Evolutionary conservation across 2,797 vertebrate species (phyloP).

Genomic region (Parauchenoglanis ngamensis): DNA sequence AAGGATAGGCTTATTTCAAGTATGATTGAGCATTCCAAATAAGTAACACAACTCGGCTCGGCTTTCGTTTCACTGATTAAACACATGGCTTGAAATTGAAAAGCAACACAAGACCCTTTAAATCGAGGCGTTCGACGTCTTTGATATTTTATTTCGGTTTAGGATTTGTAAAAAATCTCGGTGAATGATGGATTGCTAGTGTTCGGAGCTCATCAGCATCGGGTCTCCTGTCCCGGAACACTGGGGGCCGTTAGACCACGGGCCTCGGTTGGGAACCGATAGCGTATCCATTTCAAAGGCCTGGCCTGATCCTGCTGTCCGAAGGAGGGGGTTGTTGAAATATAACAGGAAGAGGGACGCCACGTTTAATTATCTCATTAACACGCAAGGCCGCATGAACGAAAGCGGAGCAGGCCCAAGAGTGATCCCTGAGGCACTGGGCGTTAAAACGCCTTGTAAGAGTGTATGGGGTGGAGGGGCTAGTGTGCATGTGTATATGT

Average conservation of each 20-base stretch:
- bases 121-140: constrained; percentile 41
- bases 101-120: constrained; percentile 57
- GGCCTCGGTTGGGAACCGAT: constrained; percentile 48
- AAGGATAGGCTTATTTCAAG: constrained; percentile 26
- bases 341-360: constrained; percentile 74
- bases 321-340: constrained; percentile 63
- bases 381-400: constrained; percentile 64
- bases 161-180: constrained; percentile 47
- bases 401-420: constrained; percentile 49
- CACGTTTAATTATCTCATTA: constrained; percentile 82
- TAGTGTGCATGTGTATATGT: constrained; percentile 15
- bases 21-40: constrained; percentile 36
- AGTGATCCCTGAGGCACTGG: constrained; percentile 47
- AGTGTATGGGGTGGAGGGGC: constrained; percentile 18
- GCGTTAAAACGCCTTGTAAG: constrained; percentile 46
- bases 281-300: constrained; percentile 78
- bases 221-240: constrained; percentile 31
- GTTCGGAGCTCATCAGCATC: constrained; percentile 61
- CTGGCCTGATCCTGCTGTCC: constrained; percentile 61
- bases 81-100: constrained; percentile 53
- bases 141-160: constrained; percentile 58
- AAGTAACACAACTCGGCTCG: constrained; percentile 35
- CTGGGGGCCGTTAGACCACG: constrained; percentile 42
- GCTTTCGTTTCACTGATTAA: constrained; percentile 52
- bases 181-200: constrained; percentile 64